These are phyloP conservation scores for Cyprinodon tularosa DNA, from an alignment of 2,113 vertebrate species.

Conservation along the genomic window DNA sequence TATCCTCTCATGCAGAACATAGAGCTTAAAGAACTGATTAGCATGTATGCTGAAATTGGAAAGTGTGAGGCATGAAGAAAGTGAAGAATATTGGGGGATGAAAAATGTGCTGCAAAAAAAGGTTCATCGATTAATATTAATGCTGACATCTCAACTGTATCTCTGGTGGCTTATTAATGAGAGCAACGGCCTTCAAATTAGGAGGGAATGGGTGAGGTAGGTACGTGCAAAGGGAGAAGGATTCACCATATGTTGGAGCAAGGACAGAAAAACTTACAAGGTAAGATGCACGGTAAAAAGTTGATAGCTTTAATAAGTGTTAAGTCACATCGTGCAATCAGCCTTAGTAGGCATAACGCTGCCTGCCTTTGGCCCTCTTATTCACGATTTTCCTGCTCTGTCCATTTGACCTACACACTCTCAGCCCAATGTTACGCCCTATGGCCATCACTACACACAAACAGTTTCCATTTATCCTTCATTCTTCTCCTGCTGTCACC, in stretches of 20 bases:
- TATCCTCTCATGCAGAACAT: slow-evolving; percentile 74
- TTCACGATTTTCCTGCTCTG: slow-evolving; percentile 37
- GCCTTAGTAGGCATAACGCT: slow-evolving; percentile 54
- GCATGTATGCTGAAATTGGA: slow-evolving; percentile 77
- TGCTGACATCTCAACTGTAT: slow-evolving; percentile 68
- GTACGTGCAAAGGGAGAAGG: slow-evolving; percentile 1
- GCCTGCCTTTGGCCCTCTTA: slow-evolving; percentile 18
- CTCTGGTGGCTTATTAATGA: slow-evolving; percentile 73
- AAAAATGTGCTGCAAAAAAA: slow-evolving; percentile 58
- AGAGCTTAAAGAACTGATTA: slow-evolving; percentile 79
- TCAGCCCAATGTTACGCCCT: slow-evolving; percentile 53
- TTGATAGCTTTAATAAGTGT: slow-evolving; percentile 27
- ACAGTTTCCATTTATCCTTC: slow-evolving; percentile 51
- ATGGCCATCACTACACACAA: slow-evolving; percentile 35
- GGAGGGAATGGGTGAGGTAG: slow-evolving; percentile 30
- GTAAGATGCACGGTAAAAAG: neutral
- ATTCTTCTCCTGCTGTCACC: slow-evolving; percentile 61
- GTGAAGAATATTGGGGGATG: slow-evolving; percentile 48
- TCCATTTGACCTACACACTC: slow-evolving; percentile 58
- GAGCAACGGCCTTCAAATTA: slow-evolving; percentile 71
- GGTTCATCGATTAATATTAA: slow-evolving; percentile 77
- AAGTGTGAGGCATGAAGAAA: slow-evolving; percentile 69
- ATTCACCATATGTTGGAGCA: slow-evolving; percentile 14
- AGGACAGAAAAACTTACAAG: slow-evolving; percentile 13
- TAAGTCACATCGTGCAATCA: slow-evolving; percentile 19